These are phyloP conservation scores for Euplexia lucipara DNA, from an alignment of 2,888 invertebrate species.

Conservation along the genomic window DNA sequence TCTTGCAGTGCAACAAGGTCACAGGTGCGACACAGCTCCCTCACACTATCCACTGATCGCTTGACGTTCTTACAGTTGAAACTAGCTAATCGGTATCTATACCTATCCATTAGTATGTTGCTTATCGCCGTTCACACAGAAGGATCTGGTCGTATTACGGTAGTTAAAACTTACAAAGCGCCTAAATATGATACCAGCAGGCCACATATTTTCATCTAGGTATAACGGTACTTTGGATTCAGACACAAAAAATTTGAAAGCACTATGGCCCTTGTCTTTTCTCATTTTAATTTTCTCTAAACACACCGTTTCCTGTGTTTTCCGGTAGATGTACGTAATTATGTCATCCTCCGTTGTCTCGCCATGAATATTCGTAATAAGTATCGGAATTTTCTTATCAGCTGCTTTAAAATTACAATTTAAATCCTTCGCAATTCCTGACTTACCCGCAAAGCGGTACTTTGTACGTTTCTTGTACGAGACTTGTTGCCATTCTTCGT, in stretches of 20 bases:
- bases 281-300: background rate
- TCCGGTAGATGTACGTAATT: background rate
- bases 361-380: background rate
- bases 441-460: background rate
- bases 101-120: background rate
- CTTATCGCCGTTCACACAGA: background rate
- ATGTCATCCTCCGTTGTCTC: background rate
- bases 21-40: background rate
- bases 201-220: background rate
- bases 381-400: background rate
- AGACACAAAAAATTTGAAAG: background rate
- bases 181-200: background rate
- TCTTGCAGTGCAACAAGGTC: background rate
- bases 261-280: background rate
- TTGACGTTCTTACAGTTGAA: background rate
- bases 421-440: background rate
- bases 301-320: background rate
- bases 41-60: background rate
- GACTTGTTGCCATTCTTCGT: background rate
- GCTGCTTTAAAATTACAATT: conserved; percentile 7
- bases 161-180: background rate
- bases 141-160: background rate
- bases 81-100: background rate
- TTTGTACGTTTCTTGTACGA: background rate
- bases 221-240: background rate